Evolutionary conservation across 2,113 vertebrate species (phyloP), one percentile per base, ranked within the genome.

Genomic region (Anthoscopus minutus): DNA sequence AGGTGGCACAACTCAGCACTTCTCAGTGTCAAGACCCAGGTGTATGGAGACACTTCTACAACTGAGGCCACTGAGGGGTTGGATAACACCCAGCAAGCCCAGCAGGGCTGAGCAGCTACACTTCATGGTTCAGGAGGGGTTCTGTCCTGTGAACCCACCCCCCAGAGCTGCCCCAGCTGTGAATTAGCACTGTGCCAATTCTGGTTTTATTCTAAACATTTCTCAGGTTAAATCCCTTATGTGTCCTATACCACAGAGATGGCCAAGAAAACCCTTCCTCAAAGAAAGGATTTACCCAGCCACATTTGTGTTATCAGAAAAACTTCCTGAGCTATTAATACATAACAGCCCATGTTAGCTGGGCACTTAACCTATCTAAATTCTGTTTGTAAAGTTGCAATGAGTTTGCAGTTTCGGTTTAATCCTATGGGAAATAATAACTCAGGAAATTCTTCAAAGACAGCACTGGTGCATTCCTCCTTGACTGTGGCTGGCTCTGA

Each of bases 11-110:
- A 7, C 37, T 48, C 31, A 7, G 57, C 2, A 3, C 25, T 53
- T 53, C 31, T 57, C 19, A 4, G 69, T 44, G 5, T 8, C n/a
- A 5, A 3, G 44, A 22, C 7, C 37, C 0, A 7, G 24, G 9
- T 47, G 15, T 27, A n/a, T 3, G 6, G 51, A 47, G 45, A 40
- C 0, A 18, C 6, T n/a, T 4, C 58, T 38, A 74, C 60, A 44
- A 1, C 21, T 0, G 0, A 45, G 30, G 27, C 0, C 4, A 16
- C 4, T 13, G 44, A 2, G 22, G 12, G 15, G 2, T 10, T 31
- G 20, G 58, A 14, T n/a, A 38, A 42, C 14, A 20, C 7, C 37
- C 66, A 6, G 28, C 0, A 0, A 56, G 31, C 25, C 62, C 0
- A 0, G 15, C 9, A 66, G 58, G 19, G 40, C 60, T 30, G 21